Conservation (phyloP, 2,888 invertebrate species). For the Luperina testacea region DNA sequence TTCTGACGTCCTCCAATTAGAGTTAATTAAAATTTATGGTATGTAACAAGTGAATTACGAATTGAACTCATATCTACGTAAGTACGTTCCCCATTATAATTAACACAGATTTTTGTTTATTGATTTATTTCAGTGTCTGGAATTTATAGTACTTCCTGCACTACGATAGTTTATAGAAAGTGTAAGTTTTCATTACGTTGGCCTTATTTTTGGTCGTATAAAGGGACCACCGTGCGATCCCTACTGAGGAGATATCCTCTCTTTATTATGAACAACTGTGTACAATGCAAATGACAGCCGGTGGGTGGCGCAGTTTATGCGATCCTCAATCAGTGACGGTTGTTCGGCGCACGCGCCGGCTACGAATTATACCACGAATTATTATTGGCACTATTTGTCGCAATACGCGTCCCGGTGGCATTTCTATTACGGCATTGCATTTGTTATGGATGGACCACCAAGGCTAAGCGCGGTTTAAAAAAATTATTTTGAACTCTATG, state of each 20-base stretch:
- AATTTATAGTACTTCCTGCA: conserved; percentile 69
- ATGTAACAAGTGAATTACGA: conserved; percentile 80
- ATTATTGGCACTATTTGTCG: conserved; percentile 85
- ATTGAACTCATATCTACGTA: conserved; percentile 70
- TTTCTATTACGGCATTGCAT: conserved; percentile 67
- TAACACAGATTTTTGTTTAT: conserved; percentile 78
- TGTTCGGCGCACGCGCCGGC: conserved; percentile 84
- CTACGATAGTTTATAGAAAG: conserved; percentile 56
- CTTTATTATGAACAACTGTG: conserved; percentile 69
- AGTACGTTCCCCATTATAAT: conserved; percentile 73
- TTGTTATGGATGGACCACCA: conserved; percentile 72
- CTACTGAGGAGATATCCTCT: conserved; percentile 66
- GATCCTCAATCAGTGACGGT: conserved; percentile 84
- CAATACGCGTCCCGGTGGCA: conserved; percentile 73
- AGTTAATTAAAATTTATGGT: conserved; percentile 83
- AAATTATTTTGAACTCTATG: conserved; percentile 17
- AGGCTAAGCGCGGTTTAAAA: conserved; percentile 42
- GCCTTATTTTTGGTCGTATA: conserved; percentile 57
- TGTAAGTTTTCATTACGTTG: conserved; percentile 60
- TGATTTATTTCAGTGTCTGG: conserved; percentile 79
- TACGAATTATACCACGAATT: conserved; percentile 77
- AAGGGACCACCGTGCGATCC: conserved; percentile 65
- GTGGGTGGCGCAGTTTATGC: conserved; percentile 86
- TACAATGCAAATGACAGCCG: conserved; percentile 79
- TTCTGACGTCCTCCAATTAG: conserved; percentile 78